A percentile compares a stretch with the other conserved stretches of the same genome.
Conservation (phyloP, 2,113 vertebrate species). For the Garra rufa region DNA sequence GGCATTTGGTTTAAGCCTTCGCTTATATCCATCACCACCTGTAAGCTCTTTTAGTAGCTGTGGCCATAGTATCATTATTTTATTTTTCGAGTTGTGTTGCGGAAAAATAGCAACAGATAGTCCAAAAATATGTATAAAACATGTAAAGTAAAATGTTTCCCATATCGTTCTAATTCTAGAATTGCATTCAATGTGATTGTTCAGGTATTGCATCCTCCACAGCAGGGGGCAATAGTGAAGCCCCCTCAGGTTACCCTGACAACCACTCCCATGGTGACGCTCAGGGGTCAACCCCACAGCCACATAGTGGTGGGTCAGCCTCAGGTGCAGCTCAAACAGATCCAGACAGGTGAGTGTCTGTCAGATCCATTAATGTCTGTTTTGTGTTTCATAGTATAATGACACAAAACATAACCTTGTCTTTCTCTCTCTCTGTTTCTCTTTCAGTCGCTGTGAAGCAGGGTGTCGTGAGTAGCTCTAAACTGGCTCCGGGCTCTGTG, state of each 20-base stretch:
- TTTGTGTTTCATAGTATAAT: background rate
- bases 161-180: too few relatives aligned
- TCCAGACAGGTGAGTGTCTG: conserved; percentile 84
- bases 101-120: too few relatives aligned
- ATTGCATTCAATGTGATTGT: conserved; percentile 9
- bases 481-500: conserved; percentile 78
- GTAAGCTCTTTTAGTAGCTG: too few relatives aligned
- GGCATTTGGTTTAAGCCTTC: too few relatives aligned
- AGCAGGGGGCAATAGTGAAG: conserved; percentile 87
- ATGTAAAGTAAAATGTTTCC: too few relatives aligned
- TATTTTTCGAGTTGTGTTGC: too few relatives aligned
- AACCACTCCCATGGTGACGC: conserved; percentile 86
- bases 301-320: conserved; percentile 88
- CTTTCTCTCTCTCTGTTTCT: conserved; percentile 12
- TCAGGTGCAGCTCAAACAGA: conserved; percentile 84
- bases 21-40: too few relatives aligned
- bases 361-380: background rate
- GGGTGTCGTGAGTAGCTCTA: conserved; percentile 79
- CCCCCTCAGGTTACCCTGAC: conserved; percentile 89
- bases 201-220: conserved; percentile 86
- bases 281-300: conserved; percentile 85
- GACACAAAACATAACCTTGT: background rate
- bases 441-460: conserved; percentile 84
- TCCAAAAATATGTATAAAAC: too few relatives aligned
- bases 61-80: too few relatives aligned